Conservation (phyloP, 2,888 invertebrate species). For the Ecliptopera silaceata region DNA sequence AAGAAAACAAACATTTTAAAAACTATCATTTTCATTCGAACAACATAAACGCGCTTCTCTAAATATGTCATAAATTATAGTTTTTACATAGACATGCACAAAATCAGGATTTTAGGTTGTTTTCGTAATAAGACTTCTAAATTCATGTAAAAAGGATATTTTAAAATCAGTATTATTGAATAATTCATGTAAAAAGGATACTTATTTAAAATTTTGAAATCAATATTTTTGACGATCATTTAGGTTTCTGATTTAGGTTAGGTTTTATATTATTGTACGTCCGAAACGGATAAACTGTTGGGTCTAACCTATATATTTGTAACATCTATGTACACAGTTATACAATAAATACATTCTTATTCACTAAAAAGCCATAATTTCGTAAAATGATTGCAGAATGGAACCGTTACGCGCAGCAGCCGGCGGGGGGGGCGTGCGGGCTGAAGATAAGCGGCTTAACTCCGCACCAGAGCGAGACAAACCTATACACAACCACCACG, state of each 20-base stretch:
- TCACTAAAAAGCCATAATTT: conserved; percentile 23
- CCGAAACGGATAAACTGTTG: too few relatives aligned
- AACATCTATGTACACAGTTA: too few relatives aligned
- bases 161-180: not conserved
- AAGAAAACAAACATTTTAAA: too few relatives aligned
- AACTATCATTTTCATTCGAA: not conserved
- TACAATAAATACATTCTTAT: too few relatives aligned
- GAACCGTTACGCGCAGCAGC: conserved; percentile 70
- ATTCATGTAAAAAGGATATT: not conserved
- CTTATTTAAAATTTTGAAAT: not conserved
- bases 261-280: too few relatives aligned
- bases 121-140: too few relatives aligned
- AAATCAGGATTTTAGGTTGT: too few relatives aligned
- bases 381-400: conserved; percentile 55
- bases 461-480: conserved; percentile 65
- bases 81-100: not conserved
- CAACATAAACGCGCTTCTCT: conserved; percentile 1
- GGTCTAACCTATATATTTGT: too few relatives aligned
- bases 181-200: not conserved
- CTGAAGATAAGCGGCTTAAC: conserved; percentile 81
- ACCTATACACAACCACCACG: conserved; percentile 34
- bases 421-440: conserved; percentile 76
- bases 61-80: not conserved
- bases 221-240: conserved; percentile 1
- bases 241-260: too few relatives aligned